Conservation (phyloP, 2,113 vertebrate species). For the Ia io region DNA sequence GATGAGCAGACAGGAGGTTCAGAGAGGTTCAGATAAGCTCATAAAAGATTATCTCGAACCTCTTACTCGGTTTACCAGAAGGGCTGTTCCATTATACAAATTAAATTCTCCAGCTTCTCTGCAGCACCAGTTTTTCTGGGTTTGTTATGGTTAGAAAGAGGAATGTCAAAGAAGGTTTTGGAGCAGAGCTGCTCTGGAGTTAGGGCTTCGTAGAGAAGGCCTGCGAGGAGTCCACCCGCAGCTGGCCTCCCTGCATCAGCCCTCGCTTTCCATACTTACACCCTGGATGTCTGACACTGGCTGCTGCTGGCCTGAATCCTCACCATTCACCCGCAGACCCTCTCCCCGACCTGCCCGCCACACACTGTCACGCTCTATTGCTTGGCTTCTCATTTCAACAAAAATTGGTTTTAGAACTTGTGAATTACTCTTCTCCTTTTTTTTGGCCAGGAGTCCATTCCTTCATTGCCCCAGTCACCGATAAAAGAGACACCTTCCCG, state of each 20-base stretch:
- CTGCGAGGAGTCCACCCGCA: not conserved
- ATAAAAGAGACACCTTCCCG: slow-evolving; percentile 84
- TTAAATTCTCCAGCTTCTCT: not conserved
- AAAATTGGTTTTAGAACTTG: not conserved
- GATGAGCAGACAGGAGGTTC: not conserved
- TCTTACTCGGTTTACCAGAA: not conserved
- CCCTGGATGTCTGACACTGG: rapidly evolving
- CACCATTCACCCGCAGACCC: rapidly evolving
- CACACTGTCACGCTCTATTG: rapidly evolving
- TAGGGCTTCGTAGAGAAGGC: too few relatives aligned
- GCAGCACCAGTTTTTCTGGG: not conserved
- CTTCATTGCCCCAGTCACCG: slow-evolving; percentile 82
- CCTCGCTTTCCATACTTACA: rapidly evolving
- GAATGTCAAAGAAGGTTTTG: not conserved
- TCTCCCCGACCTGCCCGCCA: too few relatives aligned
- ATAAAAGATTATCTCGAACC: rapidly evolving
- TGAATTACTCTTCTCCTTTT: not conserved
- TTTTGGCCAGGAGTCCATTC: slow-evolving; percentile 81
- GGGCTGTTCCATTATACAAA: rapidly evolving
- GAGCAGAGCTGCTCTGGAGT: not conserved
- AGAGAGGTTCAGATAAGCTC: too few relatives aligned
- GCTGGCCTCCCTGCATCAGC: rapidly evolving
- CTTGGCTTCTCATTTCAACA: not conserved
- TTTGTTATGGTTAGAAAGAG: not conserved
- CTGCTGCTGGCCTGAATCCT: rapidly evolving